Base-by-base conservation (phyloP, 1,140 invertebrate species). In the Oreohelix idahoensis region DNA sequence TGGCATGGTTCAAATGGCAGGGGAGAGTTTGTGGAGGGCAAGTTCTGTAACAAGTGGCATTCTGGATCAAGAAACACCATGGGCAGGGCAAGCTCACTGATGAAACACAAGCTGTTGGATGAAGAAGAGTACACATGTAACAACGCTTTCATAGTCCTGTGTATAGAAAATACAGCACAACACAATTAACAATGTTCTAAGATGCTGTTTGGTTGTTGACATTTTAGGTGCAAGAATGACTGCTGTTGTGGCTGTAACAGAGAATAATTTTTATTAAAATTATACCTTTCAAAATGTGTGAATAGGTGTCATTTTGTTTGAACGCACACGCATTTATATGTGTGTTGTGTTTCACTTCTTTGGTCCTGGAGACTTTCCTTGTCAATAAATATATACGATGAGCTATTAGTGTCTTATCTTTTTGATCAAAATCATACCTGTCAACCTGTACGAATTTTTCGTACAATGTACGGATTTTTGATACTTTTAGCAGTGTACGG, bases 11-110 rank as follows among this genome's bases (percentile, higher is more conserved):
- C 97, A 0, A 94, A 96, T 86, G 93, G 94, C 11, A 94, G 95
- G 80, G 98, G 98, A 0, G 96, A 97, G 84, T 94, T 97, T 58
- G 96, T 96, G 5, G 94, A 96, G 91, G 96, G 97, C 88, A 95
- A 95, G 0, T 97, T 96, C 88, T 99, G 98, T 92, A 96, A 98
- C 86, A 96, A 96, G 35, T 99, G 98, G 98, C 95, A 97, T 88
- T 95, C 96, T 8, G 93, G 95, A 69, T 95, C 95, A 17, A 93
- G 94, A 20, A 85, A 83, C 15, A 87, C 84, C 42, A 86, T 95
- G 10, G 97, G 97, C 2, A 94, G 97, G 84, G 97, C 96, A 13
- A 96, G 96, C 73, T 96, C 96, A 15, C 93, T 98, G 35, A 94
- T 95, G 69, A 95, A 95, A 36, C 95, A 95, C 83, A 95, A 86